Base-by-base conservation (phyloP, 2,888 invertebrate genomes). In the Orchesellides sinensis region DNA sequence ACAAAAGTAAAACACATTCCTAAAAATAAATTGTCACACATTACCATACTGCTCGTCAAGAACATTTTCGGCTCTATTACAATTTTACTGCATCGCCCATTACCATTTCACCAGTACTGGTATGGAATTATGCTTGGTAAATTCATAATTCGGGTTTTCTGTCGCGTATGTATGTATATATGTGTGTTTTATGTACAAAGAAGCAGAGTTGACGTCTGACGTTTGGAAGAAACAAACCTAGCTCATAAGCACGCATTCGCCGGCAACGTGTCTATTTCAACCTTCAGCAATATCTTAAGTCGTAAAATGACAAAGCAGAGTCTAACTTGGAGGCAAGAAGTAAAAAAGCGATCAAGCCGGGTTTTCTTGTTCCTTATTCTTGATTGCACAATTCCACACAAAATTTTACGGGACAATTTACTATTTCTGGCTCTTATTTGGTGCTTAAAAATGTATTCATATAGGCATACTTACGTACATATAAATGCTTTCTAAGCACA, bases 21-120 rank as follows among this genome's bases (percentile, higher is more conserved):
- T 54, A 23, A 54, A 61, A 61, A 59, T 59, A 59, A 59, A 59
- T 59, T 59, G 59, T 61, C 61, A 32, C n/a, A n/a, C 61, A 61
- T 61, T 29, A 1, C 61, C 10, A 8, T 23, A 27, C 49, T 1
- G 19, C 49, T 17, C 49, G 49, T 49, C 54, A 54, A 25, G 25
- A 21, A 23, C 54, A 25, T 40, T 40, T 40, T 40, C 40, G n/a
- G n/a, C 40, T 40, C 4, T 5, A 10, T 32, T 5, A 32, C 6
- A 32, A 40, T 40, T 40, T 2, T 2, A 40, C 10, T 5, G 14
- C 40, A 32, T 10, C 32, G 32, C 32, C 32, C n/a, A n/a, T n/a
- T n/a, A 32, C 32, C 32, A 10, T 32, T 10, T 5, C 32, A n/a
- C n/a, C n/a, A n/a, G 32, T 8, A 40, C 40, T 8, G 40, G 40